Evolutionary conservation across 1,140 invertebrate species (phyloP), one percentile per base, ranked within the genome.

Genomic region (Drosophila funebris): DNA sequence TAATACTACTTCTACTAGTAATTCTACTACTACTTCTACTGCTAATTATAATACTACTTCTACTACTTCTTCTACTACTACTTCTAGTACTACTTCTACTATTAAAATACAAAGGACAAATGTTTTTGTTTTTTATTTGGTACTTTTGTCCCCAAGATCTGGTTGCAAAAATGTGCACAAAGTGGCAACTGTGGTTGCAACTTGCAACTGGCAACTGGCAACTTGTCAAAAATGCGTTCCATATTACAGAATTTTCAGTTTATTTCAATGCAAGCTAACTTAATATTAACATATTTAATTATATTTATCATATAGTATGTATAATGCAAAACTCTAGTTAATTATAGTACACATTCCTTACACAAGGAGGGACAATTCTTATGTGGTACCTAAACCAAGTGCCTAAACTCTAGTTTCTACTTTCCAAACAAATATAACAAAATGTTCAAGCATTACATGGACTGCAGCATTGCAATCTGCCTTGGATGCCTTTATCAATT

Each of bases 401-500:
- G 27, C 48, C 16, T 48, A 48, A 46, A 60, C 18, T 29, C 46
- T 68, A 62, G 24, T 36, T 39, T 54, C 57, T 63, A 70, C 48
- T 36, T 63, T 53, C n/a, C 8, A 36, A 13, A 31, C 48, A 60
- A 63, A 70, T 62, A 63, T 54, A 62, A 70, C 60, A 63, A 73
- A 58, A 7, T 14, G 22, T 29, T 37, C 31, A 44, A 41, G 20
- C 18, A n/a, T 4, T 27, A n/a, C n/a, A n/a, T 27, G 24, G 2
- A 4, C 24, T n/a, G n/a, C n/a, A n/a, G n/a, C n/a, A n/a, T n/a
- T n/a, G n/a, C n/a, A n/a, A n/a, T n/a, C n/a, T n/a, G n/a, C n/a
- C n/a, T n/a, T n/a, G 24, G 5, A 4, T 27, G 0, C 2, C 24
- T 33, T 53, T 4, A 29, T 94, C 92, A 96, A 92, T 96, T 96